Conservation (phyloP, 1,140 invertebrate genomes). For the Saccostrea glomerata region DNA sequence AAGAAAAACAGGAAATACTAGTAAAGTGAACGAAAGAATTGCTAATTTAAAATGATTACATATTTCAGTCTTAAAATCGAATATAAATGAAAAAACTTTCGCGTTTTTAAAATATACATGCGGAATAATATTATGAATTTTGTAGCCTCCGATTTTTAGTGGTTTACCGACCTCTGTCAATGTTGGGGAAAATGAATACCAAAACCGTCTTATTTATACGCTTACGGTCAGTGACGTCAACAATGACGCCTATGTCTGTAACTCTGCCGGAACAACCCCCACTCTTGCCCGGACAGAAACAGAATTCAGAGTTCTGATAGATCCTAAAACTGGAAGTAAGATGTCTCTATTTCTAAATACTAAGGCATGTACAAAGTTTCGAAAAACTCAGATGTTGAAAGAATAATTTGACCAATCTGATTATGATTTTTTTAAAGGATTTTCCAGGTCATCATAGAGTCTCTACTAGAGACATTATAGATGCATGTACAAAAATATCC, state of each 20-base stretch:
- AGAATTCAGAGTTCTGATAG: slow-evolving; percentile 43
- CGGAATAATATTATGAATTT: background rate
- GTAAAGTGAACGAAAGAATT: too few species aligned
- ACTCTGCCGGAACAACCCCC: background rate
- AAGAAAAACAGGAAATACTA: too few species aligned
- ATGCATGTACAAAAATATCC: too few species aligned
- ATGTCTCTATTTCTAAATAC: background rate
- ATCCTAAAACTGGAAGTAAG: slow-evolving; percentile 45
- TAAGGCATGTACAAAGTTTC: background rate
- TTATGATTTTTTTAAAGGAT: too few species aligned
- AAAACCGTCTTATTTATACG: slow-evolving; percentile 40
- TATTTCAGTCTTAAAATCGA: background rate
- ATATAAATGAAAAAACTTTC: background rate
- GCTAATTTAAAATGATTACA: too few species aligned
- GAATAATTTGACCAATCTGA: too few species aligned
- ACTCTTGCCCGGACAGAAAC: slow-evolving; percentile 29
- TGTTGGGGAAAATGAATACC: slow-evolving; percentile 48
- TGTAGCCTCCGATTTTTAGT: slow-evolving; percentile 44
- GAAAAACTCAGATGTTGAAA: background rate
- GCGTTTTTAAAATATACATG: background rate
- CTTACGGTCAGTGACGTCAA: slow-evolving; percentile 48
- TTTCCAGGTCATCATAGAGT: too few species aligned
- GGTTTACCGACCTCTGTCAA: slow-evolving; percentile 53
- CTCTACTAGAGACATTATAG: too few species aligned
- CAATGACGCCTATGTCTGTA: slow-evolving; percentile 41